Conservation (phyloP, 1,140 invertebrate genomes). For the Listronotus bonariensis region DNA sequence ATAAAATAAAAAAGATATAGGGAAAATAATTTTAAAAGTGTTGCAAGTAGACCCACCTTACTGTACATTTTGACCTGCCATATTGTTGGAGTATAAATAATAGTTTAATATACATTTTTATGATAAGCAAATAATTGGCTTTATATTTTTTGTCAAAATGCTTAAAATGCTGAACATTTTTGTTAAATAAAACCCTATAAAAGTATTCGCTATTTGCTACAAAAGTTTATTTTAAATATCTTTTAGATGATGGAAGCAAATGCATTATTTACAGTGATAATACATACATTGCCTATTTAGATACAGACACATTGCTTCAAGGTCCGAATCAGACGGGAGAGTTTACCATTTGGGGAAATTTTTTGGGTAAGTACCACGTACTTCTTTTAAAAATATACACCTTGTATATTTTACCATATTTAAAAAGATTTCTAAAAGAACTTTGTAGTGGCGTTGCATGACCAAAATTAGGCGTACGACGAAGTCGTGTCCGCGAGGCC, state of each 20-base stretch:
- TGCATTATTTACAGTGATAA: constrained; percentile 28
- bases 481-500: no score
- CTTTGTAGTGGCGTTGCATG: no score
- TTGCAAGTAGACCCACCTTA: no score
- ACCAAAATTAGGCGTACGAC: no score
- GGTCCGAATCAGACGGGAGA: constrained; percentile 8
- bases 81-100: no score
- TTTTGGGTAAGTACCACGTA: constrained; percentile 62
- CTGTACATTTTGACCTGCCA: no score
- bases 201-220: not conserved
- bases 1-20: no score
- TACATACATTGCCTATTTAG: constrained; percentile 30
- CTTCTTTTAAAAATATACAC: constrained; percentile 30
- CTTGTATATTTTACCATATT: not conserved
- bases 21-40: no score
- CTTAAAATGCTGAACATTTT: no score
- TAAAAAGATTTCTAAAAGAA: not conserved
- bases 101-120: no score
- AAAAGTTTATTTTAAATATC: not conserved
- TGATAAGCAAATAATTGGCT: no score
- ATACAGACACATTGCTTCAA: constrained; percentile 18
- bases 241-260: constrained; percentile 7
- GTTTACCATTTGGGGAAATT: constrained; percentile 64
- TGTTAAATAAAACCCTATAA: not conserved
- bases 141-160: no score